phyloP scores from a whole-genome alignment of 2,888 invertebrate genomes.

The Ametastegia equiseti region DNA sequence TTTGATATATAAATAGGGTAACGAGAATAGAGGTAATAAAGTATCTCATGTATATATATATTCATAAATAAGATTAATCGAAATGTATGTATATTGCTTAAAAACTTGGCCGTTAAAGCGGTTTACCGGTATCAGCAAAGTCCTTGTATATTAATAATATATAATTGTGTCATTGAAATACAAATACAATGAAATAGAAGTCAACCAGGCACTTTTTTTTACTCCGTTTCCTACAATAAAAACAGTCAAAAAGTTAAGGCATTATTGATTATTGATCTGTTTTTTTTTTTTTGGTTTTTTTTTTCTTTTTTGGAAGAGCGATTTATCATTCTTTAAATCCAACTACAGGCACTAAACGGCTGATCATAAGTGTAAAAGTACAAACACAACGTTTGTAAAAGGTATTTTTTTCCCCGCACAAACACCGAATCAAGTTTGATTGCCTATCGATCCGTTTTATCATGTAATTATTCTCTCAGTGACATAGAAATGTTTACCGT shows the following conservation, averaged over 20 bases:
- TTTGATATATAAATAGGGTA: background rate
- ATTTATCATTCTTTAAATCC: background rate
- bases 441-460: no score
- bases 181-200: background rate
- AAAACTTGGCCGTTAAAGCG: constrained; percentile 20
- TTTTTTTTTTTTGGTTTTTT: background rate
- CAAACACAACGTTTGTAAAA: no score
- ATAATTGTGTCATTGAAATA: no score
- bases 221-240: background rate
- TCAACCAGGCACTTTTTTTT: constrained; percentile 14
- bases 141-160: constrained; percentile 9
- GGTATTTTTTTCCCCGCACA: no score
- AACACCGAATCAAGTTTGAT: no score
- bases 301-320: background rate
- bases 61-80: background rate
- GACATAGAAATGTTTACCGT: no score
- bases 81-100: constrained; percentile 28
- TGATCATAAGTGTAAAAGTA: background rate
- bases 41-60: constrained; percentile 6
- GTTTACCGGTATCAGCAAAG: constrained; percentile 16
- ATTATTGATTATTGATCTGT: background rate
- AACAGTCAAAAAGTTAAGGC: background rate
- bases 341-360: background rate
- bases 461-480: no score
- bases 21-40: background rate